Evolutionary conservation across 2,797 vertebrate genomes (phyloP), one percentile per base, ranked within the genome.

Genomic region (Hozukius guyotensis): DNA sequence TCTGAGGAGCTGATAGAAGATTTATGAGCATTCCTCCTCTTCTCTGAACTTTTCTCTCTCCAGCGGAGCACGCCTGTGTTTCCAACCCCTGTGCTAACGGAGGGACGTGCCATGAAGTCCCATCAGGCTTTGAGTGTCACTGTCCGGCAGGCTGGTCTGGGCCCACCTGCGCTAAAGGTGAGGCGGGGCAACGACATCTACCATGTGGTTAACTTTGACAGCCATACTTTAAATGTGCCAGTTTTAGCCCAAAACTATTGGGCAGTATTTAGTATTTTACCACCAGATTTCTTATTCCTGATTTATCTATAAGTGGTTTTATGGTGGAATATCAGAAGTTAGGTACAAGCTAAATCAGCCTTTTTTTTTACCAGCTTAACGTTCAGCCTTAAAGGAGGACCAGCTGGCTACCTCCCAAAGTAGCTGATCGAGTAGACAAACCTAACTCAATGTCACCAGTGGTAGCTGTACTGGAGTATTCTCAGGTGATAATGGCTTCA

Each of bases 11-110:
- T 4, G 20, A 72, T 29, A 2, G 53, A 38, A 8, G 5, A 38
- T 72, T 53, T 38, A 10, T 32, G 27, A 64, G 9, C 34, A 4
- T 32, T 27, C 24, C 31, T 13, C 0, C 5, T 24, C 10, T 42
- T 8, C 2, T 7, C 12, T 20, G 2, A 18, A 46, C 2, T 61
- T n/a, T 12, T n/a, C 6, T 60, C 6, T 60, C 18, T 73, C 1
- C 53, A 99, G 98, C 97, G 0, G 97, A 98, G 72, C 97, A 99
- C 6, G 98, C 98, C 64, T 99, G 98, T 3, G 94, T 97, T 67
- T 99, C 98, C 71, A 97, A 98, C 92, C 98, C 98, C 0, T 99
- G 98, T 64, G 98, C 98, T 86, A 99, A 97, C 1, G 97, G 97
- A 52, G 98, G 98, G 49, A 97, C 96, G 2, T 99, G 98, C 84